phyloP scores from a whole-genome alignment of 2,888 invertebrate species.

The Mactromeris polynyma region DNA sequence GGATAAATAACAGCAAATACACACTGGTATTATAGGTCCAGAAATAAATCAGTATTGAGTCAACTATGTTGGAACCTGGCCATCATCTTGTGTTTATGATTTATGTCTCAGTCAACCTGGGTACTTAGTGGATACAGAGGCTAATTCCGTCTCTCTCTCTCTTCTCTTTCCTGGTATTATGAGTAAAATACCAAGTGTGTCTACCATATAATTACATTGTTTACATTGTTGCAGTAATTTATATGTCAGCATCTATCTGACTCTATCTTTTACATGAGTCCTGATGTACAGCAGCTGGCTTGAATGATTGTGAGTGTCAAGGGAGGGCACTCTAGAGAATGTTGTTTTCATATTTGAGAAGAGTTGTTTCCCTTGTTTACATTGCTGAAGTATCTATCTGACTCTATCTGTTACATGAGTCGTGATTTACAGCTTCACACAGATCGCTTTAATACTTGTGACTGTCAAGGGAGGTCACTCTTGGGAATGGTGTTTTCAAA shows the following conservation, averaged over 20 bases:
- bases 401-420: background rate
- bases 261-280: background rate
- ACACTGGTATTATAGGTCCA: too few relatives aligned
- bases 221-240: background rate
- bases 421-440: too few relatives aligned
- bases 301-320: background rate
- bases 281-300: background rate
- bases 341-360: background rate
- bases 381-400: background rate
- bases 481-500: background rate
- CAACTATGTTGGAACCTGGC: background rate
- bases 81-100: background rate
- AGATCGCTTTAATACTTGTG: background rate
- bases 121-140: background rate
- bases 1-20: too few relatives aligned
- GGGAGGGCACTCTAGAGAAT: background rate
- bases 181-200: background rate
- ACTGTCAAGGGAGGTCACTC: background rate
- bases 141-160: background rate
- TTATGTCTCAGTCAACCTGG: background rate
- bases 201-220: background rate
- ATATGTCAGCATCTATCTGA: background rate
- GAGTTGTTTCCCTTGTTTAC: slow-evolving; percentile 11
- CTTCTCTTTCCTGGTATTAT: background rate
- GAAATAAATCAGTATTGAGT: background rate